Evolutionary conservation across 2,888 invertebrate species (phyloP), one percentile per base, ranked within the genome.

Genomic region (Aspidiotus rigidus): DNA sequence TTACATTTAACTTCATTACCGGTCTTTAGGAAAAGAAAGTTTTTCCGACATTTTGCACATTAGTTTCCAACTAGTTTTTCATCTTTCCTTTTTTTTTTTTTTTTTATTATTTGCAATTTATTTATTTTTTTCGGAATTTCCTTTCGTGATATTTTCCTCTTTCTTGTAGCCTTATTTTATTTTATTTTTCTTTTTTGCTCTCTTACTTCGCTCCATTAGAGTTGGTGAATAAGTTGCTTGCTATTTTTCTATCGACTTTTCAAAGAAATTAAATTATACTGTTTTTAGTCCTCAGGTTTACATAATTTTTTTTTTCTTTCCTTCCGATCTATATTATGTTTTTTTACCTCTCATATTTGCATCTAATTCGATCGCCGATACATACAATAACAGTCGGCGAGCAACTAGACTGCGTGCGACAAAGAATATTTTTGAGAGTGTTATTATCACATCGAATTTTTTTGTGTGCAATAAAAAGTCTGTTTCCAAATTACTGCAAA

Each of bases 201-300:
- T 59, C 42, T 64, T 42, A 41, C 57, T 64, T 55, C 64, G 64
- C 64, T 57, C 64, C 64, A 64, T 64, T 64, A 64, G 56, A 57
- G 64, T 64, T 64, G 64, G 64, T 64, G 56, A 64, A 64, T 64
- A 64, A 64, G 64, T 64, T 56, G 28, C 57, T 64, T 42, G 62
- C 62, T 42, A 62, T 59, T 59, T 66, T 49, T 56, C 28, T 28
- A 28, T 28, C 57, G 42, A 55, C 63, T 49, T 39, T 42, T 59
- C 56, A 42, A 59, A 56, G 42, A 66, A 66, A 66, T 66, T 66
- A 59, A 66, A 57, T 66, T 66, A 66, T 66, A 42, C 59, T 39
- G 59, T 57, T 49, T 28, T 64, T 64, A 57, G 66, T 66, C 66
- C 49, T 53, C 42, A 59, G 57, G 57, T 66, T 60, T 49, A 59